phyloP scores from a whole-genome alignment of 2,797 vertebrate genomes.

The Chromis chromis region DNA sequence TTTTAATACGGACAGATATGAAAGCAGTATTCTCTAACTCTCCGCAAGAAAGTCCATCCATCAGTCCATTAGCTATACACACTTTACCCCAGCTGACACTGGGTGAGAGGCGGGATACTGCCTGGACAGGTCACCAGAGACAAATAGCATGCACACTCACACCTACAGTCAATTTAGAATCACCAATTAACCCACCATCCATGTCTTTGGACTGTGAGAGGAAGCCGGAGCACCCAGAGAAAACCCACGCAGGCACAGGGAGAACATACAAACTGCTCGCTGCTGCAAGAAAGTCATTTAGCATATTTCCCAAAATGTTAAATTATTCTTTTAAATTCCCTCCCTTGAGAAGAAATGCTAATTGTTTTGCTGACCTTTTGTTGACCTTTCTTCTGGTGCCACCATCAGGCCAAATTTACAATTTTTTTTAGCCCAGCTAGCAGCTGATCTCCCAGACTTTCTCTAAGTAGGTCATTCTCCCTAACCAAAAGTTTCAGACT shows the following conservation, averaged over 20 bases:
- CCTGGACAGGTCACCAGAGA: too few relatives aligned
- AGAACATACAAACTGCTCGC: too few relatives aligned
- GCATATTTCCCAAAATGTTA: neutral
- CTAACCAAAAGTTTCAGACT: neutral
- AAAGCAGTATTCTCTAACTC: neutral
- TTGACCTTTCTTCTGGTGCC: neutral
- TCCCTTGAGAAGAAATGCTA: neutral
- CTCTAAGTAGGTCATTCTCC: neutral
- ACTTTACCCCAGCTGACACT: too few relatives aligned
- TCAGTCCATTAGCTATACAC: too few relatives aligned
- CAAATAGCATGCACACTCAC: too few relatives aligned
- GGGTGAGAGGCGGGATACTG: too few relatives aligned
- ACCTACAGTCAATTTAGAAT: too few relatives aligned
- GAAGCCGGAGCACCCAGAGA: too few relatives aligned
- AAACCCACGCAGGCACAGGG: too few relatives aligned
- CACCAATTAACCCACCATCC: too few relatives aligned
- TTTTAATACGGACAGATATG: neutral
- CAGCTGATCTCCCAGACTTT: neutral
- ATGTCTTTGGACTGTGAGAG: too few relatives aligned
- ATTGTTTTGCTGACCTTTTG: conserved; percentile 3
- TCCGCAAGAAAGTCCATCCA: neutral
- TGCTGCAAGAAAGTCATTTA: too few relatives aligned
- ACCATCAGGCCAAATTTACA: conserved; percentile 15
- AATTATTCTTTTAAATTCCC: neutral
- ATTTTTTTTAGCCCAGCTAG: neutral